These are phyloP conservation scores for Drosophila repleta DNA, from an alignment of 1,140 invertebrate genomes.

Conservation along the genomic window DNA sequence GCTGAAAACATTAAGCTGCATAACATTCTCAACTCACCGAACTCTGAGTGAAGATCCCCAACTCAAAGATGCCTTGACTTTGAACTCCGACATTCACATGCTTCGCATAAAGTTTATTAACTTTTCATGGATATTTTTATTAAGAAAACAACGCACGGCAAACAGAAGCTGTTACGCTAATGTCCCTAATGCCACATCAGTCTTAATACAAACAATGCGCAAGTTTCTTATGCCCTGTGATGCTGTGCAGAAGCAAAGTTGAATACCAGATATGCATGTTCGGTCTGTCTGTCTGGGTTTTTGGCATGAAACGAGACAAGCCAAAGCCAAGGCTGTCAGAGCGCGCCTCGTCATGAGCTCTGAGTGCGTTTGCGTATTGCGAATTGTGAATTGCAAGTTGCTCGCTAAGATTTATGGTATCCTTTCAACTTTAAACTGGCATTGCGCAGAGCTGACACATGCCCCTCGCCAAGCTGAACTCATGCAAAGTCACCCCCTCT, in stretches of 20 bases:
- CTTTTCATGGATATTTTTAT: conserved; percentile 13
- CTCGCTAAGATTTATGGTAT: conserved; percentile 70
- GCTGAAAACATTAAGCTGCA: too few species aligned
- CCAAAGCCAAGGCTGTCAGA: conserved; percentile 40
- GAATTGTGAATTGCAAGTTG: not conserved
- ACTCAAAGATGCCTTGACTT: not conserved
- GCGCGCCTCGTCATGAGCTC: conserved; percentile 14
- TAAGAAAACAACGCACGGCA: not conserved
- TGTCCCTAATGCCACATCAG: conserved; percentile 40
- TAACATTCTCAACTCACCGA: too few species aligned
- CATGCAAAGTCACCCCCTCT: conserved; percentile 23
- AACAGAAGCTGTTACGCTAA: conserved; percentile 5
- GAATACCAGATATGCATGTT: not conserved
- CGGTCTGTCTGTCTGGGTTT: not conserved
- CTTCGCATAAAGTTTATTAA: conserved; percentile 12
- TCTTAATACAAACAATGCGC: conserved; percentile 18
- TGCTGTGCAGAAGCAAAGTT: conserved; percentile 19
- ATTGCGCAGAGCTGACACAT: conserved; percentile 38
- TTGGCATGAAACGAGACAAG: conserved; percentile 28
- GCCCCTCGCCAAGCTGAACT: conserved; percentile 36
- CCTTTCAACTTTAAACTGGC: conserved; percentile 79
- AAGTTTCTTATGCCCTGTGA: conserved; percentile 13
- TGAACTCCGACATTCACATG: not conserved
- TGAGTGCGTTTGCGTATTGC: conserved; percentile 1
- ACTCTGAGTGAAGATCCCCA: too few species aligned